phyloP scores from a whole-genome alignment of 1,140 invertebrate species.

The Micrasema minimum region DNA sequence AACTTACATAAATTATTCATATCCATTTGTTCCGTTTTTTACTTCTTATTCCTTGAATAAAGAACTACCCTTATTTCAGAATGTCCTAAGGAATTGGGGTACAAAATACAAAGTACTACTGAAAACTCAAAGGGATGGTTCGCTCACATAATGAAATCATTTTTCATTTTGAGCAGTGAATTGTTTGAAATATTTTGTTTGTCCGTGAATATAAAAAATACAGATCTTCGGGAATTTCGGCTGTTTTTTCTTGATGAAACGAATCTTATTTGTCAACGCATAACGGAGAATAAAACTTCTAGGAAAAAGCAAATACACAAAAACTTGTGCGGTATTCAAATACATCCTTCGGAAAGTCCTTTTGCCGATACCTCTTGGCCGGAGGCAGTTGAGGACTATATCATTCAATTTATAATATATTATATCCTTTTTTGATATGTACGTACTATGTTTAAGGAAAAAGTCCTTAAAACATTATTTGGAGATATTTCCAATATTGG shows the following conservation, averaged over 20 bases:
- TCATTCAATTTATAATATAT: too few relatives aligned
- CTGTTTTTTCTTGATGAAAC: neutral
- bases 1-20: slow-evolving; percentile 11
- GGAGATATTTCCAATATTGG: too few relatives aligned
- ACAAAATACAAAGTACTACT: neutral
- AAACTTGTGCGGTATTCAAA: too few relatives aligned
- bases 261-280: neutral
- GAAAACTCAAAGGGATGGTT: slow-evolving; percentile 3
- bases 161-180: slow-evolving; percentile 10
- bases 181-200: slow-evolving; percentile 12
- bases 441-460: too few relatives aligned
- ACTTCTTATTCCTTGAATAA: neutral
- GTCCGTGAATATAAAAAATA: neutral
- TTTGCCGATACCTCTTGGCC: too few relatives aligned
- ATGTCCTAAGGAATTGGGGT: slow-evolving; percentile 1
- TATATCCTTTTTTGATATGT: too few relatives aligned
- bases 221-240: neutral
- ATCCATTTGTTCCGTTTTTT: slow-evolving; percentile 11
- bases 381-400: too few relatives aligned
- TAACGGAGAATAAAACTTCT: neutral
- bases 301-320: too few relatives aligned
- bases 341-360: too few relatives aligned
- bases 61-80: slow-evolving; percentile 4
- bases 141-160: slow-evolving; percentile 7
- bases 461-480: too few relatives aligned